Evolutionary conservation across 2,113 vertebrate genomes (phyloP), one percentile per base, ranked within the genome.

Genomic region (Bombycilla garrulus): DNA sequence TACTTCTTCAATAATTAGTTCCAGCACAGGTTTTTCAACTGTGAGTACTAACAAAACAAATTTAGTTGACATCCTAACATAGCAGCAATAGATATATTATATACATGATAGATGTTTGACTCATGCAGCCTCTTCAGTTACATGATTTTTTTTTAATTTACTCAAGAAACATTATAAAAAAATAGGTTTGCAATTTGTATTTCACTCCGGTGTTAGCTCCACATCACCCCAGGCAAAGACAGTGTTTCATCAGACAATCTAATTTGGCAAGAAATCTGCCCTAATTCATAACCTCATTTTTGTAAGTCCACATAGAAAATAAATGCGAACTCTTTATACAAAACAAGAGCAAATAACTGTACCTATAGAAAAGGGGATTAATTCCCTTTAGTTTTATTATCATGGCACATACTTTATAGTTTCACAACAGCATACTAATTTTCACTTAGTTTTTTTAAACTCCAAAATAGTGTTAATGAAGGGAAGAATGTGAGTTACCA

Each of bases 351-450:
- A 96, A 97, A 81, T 95, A 92, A 96, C 90, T 72, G 73, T 96
- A 97, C 74, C 96, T 96, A 95, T 97, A 97, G 88, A 98, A 98
- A 98, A 95, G 57, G 97, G 96, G 97, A 91, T 93, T 73, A 3
- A 53, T 88, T 95, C 97, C 96, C 96, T 95, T 94, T 80, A 50
- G 20, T 92, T 98, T 98, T 97, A 98, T 98, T 98, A 97, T 96
- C 98, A 98, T 98, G 97, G 97, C 98, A 97, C 94, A 65, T 93
- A 97, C 64, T 90, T 97, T 56, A 97, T 89, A 96, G 94, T 95
- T 96, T 95, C 96, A 97, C 97, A 97, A 97, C 70, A 94, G 94
- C 88, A 93, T 95, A 97, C 84, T 92, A 86, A 96, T 90, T 93
- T 81, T 60, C 6, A 86, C 89, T 90, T 72, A 90, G 2, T 25